Conservation (phyloP, 1,140 invertebrate genomes). For the Drosophila neocordata region DNA sequence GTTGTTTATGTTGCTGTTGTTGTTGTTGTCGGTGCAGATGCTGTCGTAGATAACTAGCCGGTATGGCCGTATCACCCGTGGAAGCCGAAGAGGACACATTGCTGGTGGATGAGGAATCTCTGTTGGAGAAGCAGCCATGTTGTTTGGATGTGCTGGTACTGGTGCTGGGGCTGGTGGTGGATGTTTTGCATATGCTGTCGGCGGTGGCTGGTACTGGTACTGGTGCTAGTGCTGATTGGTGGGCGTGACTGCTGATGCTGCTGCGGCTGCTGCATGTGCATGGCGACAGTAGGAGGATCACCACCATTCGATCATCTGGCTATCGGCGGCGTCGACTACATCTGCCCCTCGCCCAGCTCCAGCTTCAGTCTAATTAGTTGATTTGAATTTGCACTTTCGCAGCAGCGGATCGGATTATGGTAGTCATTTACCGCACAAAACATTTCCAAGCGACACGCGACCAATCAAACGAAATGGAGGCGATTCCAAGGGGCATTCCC, state of each 20-base stretch:
- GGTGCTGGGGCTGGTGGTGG: not conserved
- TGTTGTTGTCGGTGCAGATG: constrained; percentile 12
- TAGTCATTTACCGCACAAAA: constrained; percentile 15
- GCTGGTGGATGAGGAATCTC: constrained; percentile 31
- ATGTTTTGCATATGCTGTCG: constrained; percentile 12
- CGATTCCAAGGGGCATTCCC: constrained; percentile 12
- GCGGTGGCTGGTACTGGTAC: constrained; percentile 17
- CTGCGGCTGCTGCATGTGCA: constrained; percentile 70
- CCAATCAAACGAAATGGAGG: constrained; percentile 19
- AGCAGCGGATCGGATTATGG: constrained; percentile 47
- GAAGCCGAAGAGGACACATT: constrained; percentile 70
- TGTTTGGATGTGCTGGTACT: constrained; percentile 6
- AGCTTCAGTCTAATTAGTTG: constrained; percentile 41
- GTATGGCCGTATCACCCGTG: constrained; percentile 71
- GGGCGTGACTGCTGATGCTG: constrained; percentile 61
- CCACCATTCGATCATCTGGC: constrained; percentile 83
- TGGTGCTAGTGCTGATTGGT: constrained; percentile 35
- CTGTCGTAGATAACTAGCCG: constrained; percentile 48
- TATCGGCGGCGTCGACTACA: constrained; percentile 45
- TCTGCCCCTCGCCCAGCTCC: constrained; percentile 18
- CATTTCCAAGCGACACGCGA: constrained; percentile 56
- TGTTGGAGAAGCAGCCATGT: constrained; percentile 23
- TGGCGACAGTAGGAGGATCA: constrained; percentile 83
- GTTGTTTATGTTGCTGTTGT: constrained; percentile 13
- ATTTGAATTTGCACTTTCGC: constrained; percentile 48